These are phyloP conservation scores for Noctua fimbriata DNA, from an alignment of 2,888 invertebrate genomes.

Conservation along the genomic window DNA sequence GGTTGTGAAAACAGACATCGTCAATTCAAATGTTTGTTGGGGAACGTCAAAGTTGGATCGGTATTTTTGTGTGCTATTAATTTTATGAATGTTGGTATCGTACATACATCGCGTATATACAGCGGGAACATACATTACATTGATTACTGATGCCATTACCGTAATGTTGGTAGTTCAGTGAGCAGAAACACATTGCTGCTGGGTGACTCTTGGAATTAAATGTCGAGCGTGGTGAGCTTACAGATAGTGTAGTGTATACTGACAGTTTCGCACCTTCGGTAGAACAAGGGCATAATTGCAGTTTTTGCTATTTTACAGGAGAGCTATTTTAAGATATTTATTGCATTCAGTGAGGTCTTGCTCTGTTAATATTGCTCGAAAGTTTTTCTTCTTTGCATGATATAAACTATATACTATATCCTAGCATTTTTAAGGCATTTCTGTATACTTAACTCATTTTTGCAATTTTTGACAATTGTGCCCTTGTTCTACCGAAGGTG, in stretches of 20 bases:
- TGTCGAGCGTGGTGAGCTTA: slow-evolving; percentile 35
- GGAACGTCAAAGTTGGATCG: slow-evolving; percentile 29
- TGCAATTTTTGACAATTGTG: too few relatives aligned
- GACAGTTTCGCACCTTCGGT: too few relatives aligned
- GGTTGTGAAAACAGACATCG: slow-evolving; percentile 52
- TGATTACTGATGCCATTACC: slow-evolving; percentile 57
- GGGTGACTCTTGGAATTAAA: slow-evolving; percentile 53
- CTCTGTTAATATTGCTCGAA: too few relatives aligned
- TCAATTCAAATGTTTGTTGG: slow-evolving; percentile 53
- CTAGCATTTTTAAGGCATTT: too few relatives aligned
- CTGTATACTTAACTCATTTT: too few relatives aligned
- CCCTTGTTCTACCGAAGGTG: too few relatives aligned
- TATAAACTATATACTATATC: too few relatives aligned
- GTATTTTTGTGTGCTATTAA: slow-evolving; percentile 42
- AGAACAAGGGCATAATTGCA: too few relatives aligned
- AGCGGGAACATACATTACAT: slow-evolving; percentile 46
- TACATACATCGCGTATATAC: slow-evolving; percentile 3
- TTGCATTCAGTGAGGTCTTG: too few relatives aligned
- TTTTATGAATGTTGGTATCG: slow-evolving; percentile 39
- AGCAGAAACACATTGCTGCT: slow-evolving; percentile 48
- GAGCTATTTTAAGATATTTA: too few relatives aligned
- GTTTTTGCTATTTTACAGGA: too few relatives aligned
- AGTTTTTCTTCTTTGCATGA: too few relatives aligned
- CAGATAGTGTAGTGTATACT: slow-evolving; percentile 21
- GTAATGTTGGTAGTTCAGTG: slow-evolving; percentile 56